phyloP scores from a whole-genome alignment of 2,888 invertebrate species.

The Amiota communis region DNA sequence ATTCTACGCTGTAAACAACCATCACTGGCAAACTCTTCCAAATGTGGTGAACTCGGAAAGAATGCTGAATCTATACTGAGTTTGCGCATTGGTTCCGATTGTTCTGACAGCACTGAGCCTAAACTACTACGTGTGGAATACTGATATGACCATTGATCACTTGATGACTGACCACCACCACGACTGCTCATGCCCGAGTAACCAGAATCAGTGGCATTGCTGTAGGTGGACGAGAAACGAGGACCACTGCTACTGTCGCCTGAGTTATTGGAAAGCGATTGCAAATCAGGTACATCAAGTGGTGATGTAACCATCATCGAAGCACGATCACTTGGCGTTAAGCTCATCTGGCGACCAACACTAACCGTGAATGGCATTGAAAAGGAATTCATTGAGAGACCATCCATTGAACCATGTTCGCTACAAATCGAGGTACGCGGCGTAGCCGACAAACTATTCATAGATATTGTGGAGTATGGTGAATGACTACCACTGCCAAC shows the following conservation, averaged over 20 bases:
- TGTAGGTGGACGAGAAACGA: slow-evolving; percentile 67
- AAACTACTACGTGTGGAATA: slow-evolving; percentile 72
- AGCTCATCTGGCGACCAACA: slow-evolving; percentile 63
- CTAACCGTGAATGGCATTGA: slow-evolving; percentile 68
- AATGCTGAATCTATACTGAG: slow-evolving; percentile 71
- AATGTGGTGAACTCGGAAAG: slow-evolving; percentile 54
- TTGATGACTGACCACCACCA: slow-evolving; percentile 56
- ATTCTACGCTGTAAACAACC: slow-evolving; percentile 77
- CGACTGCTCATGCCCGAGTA: slow-evolving; percentile 71
- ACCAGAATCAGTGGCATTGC: slow-evolving; percentile 71
- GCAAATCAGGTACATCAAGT: slow-evolving; percentile 69
- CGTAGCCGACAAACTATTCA: slow-evolving; percentile 57
- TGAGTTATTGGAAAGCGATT: slow-evolving; percentile 54
- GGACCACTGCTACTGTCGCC: slow-evolving; percentile 54
- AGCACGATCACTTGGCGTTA: slow-evolving; percentile 53
- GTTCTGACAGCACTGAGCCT: slow-evolving; percentile 71
- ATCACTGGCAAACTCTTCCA: slow-evolving; percentile 74
- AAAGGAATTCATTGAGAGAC: slow-evolving; percentile 71
- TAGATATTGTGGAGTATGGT: slow-evolving; percentile 66
- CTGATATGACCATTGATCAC: slow-evolving; percentile 72
- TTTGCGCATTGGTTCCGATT: slow-evolving; percentile 66
- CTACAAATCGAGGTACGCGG: slow-evolving; percentile 71
- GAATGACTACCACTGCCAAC: slow-evolving; percentile 51
- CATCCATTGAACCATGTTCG: slow-evolving; percentile 71
- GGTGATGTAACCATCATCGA: slow-evolving; percentile 60